Evolutionary conservation across 2,113 vertebrate genomes (phyloP).

Genomic region (Cacatua alba): DNA sequence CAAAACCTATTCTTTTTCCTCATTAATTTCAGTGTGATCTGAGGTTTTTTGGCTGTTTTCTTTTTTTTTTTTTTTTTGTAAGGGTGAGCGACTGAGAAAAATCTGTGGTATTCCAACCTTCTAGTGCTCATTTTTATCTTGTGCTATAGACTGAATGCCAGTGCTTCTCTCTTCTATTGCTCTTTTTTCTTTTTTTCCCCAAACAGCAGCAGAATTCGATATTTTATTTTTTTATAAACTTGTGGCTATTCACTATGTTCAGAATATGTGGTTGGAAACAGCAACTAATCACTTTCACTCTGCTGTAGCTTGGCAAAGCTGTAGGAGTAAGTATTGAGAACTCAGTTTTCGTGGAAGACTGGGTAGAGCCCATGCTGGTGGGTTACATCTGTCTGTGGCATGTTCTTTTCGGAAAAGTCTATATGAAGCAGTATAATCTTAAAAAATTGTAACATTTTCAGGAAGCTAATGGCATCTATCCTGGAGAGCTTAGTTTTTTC

Average conservation of each 20-base stretch:
- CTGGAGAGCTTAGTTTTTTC: background rate
- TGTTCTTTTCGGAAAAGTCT: background rate
- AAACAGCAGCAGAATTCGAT: background rate
- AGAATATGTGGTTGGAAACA: background rate
- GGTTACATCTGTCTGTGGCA: background rate
- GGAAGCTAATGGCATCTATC: background rate
- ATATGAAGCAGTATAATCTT: background rate
- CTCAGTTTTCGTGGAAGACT: background rate
- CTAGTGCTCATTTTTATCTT: background rate
- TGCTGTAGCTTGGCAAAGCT: background rate
- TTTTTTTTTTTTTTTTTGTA: background rate
- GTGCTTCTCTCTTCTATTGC: background rate
- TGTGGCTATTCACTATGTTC: background rate
- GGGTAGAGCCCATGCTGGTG: background rate
- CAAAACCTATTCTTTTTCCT: background rate
- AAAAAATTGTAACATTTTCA: background rate
- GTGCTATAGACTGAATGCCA: background rate
- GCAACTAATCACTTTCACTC: background rate
- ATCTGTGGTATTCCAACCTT: background rate
- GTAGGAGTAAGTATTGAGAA: background rate
- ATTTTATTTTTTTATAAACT: background rate
- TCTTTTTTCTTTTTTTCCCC: background rate
- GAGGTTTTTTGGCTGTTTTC: accelerated
- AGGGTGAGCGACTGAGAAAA: background rate
- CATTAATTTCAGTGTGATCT: background rate